Conservation (phyloP, 1,140 invertebrate genomes). For the Drosophila ananassae region DNA sequence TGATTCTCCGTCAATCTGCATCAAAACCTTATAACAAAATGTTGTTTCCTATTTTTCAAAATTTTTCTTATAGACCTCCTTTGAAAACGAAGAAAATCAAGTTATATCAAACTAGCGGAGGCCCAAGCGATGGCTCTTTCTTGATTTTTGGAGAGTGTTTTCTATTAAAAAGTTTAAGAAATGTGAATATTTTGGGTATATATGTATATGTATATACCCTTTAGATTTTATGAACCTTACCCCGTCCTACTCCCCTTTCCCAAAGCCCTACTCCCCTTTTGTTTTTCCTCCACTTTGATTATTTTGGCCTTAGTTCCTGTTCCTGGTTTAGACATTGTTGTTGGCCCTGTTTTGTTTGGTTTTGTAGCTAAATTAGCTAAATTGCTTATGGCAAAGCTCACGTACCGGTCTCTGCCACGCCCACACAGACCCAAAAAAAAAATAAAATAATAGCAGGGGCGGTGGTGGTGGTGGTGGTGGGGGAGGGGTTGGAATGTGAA, state of each 20-base stretch:
- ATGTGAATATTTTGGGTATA: neutral
- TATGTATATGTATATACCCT: too few relatives aligned
- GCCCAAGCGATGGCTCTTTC: too few relatives aligned
- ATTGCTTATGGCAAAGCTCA: constrained; percentile 79
- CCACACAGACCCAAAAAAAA: neutral
- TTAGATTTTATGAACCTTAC: neutral
- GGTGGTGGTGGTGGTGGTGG: neutral
- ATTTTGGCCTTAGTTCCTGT: constrained; percentile 68
- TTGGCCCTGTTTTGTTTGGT: constrained; percentile 48
- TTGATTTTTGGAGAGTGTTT: too few relatives aligned
- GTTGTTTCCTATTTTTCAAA: too few relatives aligned
- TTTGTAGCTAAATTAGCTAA: constrained; percentile 72
- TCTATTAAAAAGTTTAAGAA: too few relatives aligned
- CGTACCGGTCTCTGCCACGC: constrained; percentile 53
- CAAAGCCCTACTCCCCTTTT: neutral
- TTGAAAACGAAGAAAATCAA: too few relatives aligned
- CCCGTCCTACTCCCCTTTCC: neutral
- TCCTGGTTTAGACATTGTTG: constrained; percentile 60
- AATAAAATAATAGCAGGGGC: too few relatives aligned
- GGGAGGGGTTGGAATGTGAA: neutral
- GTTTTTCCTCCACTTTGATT: constrained; percentile 21
- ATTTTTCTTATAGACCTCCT: too few relatives aligned
- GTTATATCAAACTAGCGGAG: too few relatives aligned
- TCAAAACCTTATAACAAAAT: too few relatives aligned
- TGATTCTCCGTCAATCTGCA: too few relatives aligned